Evolutionary conservation across 1,140 invertebrate species (phyloP).

Genomic region (Camponotus pennsylvanicus): DNA sequence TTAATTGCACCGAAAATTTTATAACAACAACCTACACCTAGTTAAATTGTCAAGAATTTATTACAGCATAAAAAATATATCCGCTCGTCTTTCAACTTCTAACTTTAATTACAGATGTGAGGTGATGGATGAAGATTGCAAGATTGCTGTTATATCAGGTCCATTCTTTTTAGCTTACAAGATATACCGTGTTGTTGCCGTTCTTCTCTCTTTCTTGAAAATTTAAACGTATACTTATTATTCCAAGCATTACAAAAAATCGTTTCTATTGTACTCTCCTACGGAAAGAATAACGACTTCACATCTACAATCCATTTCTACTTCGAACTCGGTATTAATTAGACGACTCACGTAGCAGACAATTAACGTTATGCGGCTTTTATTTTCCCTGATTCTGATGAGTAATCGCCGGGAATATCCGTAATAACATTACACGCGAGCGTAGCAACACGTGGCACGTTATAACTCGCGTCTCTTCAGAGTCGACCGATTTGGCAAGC

Average conservation of each 20-base stretch:
- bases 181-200: neutral
- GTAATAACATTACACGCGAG: constrained; percentile 20
- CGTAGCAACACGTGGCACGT: constrained; percentile 78
- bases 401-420: constrained; percentile 18
- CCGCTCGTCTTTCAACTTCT: neutral
- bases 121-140: neutral
- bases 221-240: neutral
- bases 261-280: neutral
- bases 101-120: neutral
- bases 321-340: neutral
- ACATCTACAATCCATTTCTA: neutral
- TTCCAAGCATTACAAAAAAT: neutral
- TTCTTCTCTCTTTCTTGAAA: neutral
- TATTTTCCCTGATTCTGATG: neutral
- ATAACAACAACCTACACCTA: neutral
- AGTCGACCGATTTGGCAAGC: constrained; percentile 68
- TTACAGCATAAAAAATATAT: neutral
- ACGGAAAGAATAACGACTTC: neutral
- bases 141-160: neutral
- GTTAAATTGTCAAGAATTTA: constrained; percentile 23
- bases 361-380: neutral
- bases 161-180: constrained; percentile 7
- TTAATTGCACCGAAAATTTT: constrained; percentile 49
- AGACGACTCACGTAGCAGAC: neutral
- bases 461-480: constrained; percentile 65